Base-by-base conservation (phyloP, 2,113 vertebrate genomes). In the Nibea albiflora region DNA sequence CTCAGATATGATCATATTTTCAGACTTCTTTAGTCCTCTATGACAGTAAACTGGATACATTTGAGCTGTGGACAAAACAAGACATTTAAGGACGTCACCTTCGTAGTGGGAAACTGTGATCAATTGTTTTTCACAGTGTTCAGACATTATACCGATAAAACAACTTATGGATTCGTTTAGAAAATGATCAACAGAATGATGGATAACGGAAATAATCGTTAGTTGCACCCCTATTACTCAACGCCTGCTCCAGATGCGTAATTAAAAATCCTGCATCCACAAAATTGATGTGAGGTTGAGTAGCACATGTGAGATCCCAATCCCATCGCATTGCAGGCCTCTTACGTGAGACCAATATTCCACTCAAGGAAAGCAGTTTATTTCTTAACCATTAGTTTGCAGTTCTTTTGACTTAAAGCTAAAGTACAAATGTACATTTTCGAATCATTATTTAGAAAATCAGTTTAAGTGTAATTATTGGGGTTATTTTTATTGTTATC, bases 401-500 rank as follows among this genome's bases (percentile, higher is more conserved):
- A 8, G 50, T 42, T 42, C 39, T 49, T 72, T 4, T 14, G 26
- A 65, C 22, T 35, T 7, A 7, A 35, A 35, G 31, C 31, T 35
- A 44, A 64, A 60, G 46, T 14, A 6, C 6, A 62, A 22, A 64
- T 64, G 15, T 24, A 39, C 26, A 4, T 17, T 31, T 17, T 63
- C 11, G 17, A 75, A 70, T 26, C 3, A 63, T 42, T 47, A 54
- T 54, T 47, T 16, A 49, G 26, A 3, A 5, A 57, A 49, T 69
- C 20, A 16, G 1, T 42, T 28, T 20, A 8, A 20, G 15, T 46
- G 20, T 24, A 57, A 47, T 28, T 61, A 61, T 12, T 11, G 10
- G 11, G 17, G 52, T 11, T 68, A 19, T 54, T 69, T 72, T 39
- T 52, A 5, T 65, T 71, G 63, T 77, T 77, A 63, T 66, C 19